Conservation (phyloP, 1,140 invertebrate species). For the Halesus radiatus region DNA sequence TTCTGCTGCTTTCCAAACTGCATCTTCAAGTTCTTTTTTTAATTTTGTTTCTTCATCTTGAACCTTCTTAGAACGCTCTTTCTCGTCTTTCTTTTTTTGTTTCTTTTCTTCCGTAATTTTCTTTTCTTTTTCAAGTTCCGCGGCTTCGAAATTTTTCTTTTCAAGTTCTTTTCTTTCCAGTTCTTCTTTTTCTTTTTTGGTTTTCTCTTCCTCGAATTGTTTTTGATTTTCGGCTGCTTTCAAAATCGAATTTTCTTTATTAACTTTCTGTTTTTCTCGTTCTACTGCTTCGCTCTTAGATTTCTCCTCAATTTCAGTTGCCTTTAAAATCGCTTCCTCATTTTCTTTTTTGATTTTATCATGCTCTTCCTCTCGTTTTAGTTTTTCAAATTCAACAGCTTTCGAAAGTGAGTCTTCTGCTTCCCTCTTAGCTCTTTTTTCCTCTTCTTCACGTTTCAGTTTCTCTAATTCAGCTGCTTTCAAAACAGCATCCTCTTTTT, state of each 20-base stretch:
- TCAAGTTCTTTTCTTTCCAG: slow-evolving; percentile 11
- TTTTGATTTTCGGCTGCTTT: slow-evolving; percentile 22
- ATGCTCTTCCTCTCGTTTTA: slow-evolving; percentile 16
- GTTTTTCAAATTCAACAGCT: not conserved
- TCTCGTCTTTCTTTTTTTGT: slow-evolving; percentile 48
- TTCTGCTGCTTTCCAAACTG: slow-evolving; percentile 51
- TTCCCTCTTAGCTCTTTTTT: slow-evolving; percentile 47
- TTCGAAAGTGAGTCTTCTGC: not conserved
- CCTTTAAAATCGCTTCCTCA: slow-evolving; percentile 47
- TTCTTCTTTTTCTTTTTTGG: too few species aligned
- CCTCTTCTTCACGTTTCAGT: slow-evolving; percentile 20
- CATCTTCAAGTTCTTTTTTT: slow-evolving; percentile 45
- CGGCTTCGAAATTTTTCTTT: slow-evolving; percentile 35
- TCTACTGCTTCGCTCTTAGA: slow-evolving; percentile 3
- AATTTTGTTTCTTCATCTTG: slow-evolving; percentile 56
- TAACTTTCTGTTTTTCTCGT: slow-evolving; percentile 41
- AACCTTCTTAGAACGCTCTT: slow-evolving; percentile 48
- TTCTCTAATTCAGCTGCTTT: slow-evolving; percentile 43
- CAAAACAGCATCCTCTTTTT: slow-evolving; percentile 24
- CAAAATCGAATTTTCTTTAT: slow-evolving; percentile 32
- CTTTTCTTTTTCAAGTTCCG: slow-evolving; percentile 52
- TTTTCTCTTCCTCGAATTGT: slow-evolving; percentile 44
- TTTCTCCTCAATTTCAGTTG: slow-evolving; percentile 27
- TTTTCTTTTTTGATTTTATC: slow-evolving; percentile 52
- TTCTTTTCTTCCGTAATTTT: slow-evolving; percentile 49